Evolutionary conservation across 92 coral and sea anemone genomes (phyloP).

Genomic region (Porites rus): DNA sequence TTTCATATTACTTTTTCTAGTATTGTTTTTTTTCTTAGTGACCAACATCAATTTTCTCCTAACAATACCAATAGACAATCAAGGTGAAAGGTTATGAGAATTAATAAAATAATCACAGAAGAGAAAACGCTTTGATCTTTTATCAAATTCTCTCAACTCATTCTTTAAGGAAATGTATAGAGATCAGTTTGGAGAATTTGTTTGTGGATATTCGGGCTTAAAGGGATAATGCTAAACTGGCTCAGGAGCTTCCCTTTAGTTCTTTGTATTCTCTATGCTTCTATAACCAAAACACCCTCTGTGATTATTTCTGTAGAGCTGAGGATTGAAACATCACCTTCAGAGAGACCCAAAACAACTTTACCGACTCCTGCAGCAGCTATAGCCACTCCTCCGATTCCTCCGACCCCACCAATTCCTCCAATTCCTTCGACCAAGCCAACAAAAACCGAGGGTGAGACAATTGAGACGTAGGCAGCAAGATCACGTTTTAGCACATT

Average conservation of each 20-base stretch:
- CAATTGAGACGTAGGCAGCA: neutral
- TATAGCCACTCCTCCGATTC: conserved; percentile 3
- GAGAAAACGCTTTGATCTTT: too few relatives aligned
- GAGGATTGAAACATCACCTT: neutral
- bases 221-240: neutral
- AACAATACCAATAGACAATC: too few relatives aligned
- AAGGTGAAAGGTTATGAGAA: too few relatives aligned
- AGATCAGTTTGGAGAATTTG: too few relatives aligned
- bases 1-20: too few relatives aligned
- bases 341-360: neutral
- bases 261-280: too few relatives aligned
- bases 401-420: conserved; percentile 20
- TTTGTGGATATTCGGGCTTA: neutral
- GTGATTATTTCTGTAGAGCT: neutral
- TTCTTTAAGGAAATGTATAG: too few relatives aligned
- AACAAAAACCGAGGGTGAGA: neutral
- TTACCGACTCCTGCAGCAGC: neutral
- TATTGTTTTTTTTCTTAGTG: too few relatives aligned
- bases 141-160: too few relatives aligned
- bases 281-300: neutral
- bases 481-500: neutral
- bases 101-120: too few relatives aligned
- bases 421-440: neutral
- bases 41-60: too few relatives aligned
- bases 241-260: neutral